Evolutionary conservation across 2,113 vertebrate species (phyloP), one percentile per base, ranked within the genome.

Genomic region (Phycodurus eques): DNA sequence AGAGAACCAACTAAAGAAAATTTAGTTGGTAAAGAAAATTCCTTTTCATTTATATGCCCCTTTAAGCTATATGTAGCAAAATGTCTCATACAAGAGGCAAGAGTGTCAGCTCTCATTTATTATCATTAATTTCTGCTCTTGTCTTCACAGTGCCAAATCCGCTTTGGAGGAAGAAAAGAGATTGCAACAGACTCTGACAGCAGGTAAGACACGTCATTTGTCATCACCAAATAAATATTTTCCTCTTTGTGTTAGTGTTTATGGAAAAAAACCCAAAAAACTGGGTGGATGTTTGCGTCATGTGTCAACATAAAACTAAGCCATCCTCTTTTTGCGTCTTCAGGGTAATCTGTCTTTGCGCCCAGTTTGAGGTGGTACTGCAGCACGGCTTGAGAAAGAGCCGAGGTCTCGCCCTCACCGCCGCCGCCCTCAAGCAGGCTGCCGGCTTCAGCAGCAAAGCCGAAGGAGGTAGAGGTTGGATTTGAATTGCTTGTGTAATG

Each of bases 151-250:
- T 99, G 98, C 91, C 98, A 99, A 90, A 99, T 99, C 83, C 95
- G 98, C 57, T 99, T 99, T 83, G 98, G 98, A 90, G 98, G 97
- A 86, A 94, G 96, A 84, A 99, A 98, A 85, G 98, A 99, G 93
- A 99, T 99, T 46, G 98, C 98, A 61, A 97, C 98, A 0, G 98
- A 99, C 90, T 95, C 95, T 2, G 98, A 99, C 90, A 99, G 98
- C 94, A 96, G 98, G 98, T 99, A 89, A 35, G 66, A 14, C 22
- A 39, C 39, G 31, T 2, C 63, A 31, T 51, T 51, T 27, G 14
- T 14, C 22, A 13, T 13, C 64, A n/a, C 22, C 2, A 22, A 27
- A 46, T 47, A 13, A 47, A 14, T 12, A 20, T 46, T 27, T 66
- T 47, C 13, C 17, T 7, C 22, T 5, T 35, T 70, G 35, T 39